Evolutionary conservation across 1,140 invertebrate genomes (phyloP), one percentile per base, ranked within the genome.

Genomic region (Bactericera cockerelli): DNA sequence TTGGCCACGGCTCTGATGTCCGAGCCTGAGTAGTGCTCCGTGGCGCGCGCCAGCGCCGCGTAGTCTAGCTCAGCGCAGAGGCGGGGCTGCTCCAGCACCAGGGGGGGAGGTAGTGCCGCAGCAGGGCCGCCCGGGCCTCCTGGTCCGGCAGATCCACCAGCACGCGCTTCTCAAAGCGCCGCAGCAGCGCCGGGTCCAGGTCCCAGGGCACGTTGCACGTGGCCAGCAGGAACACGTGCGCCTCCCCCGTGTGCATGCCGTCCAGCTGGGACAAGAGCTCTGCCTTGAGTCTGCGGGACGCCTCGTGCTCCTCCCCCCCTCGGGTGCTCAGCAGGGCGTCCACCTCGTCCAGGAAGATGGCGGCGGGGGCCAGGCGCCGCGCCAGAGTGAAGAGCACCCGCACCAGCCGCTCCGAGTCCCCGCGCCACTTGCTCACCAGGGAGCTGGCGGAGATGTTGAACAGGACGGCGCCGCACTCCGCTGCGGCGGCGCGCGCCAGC

Each of bases 281-380:
- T 22, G 91, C 86, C 75, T 93, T 93, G 14, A 98, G 84, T 60
- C 94, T 74, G 59, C 92, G 76, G 21, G 88, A 88, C 0, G 93
- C 92, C 71, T 98, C 95, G 65, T 95, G 92, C 69, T 94, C 89
- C 1, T 79, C 75, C 1, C 75, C 70, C 22, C 83, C 82, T 21
- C 85, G 71, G 58, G 79, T 79, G 0, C 84, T 84, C 3, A 87
- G 84, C 14, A 97, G 74, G 25, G 89, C 85, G 69, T 99, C 95
- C 55, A 98, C 84, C 74, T 99, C 95, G 70, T 98, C 95, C 31
- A 98, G 83, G 71, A 98, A 98, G 63, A 98, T 92, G 33, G 91
- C 91, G 1, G 89, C 87, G 0, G 95, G 95, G 0, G 93, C 83
- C 68, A 91, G 84, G 69, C 84, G 84, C n/a, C 84, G 79, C 0